Evolutionary conservation across 2,888 invertebrate species (phyloP).

Genomic region (Melanostoma scalare): DNA sequence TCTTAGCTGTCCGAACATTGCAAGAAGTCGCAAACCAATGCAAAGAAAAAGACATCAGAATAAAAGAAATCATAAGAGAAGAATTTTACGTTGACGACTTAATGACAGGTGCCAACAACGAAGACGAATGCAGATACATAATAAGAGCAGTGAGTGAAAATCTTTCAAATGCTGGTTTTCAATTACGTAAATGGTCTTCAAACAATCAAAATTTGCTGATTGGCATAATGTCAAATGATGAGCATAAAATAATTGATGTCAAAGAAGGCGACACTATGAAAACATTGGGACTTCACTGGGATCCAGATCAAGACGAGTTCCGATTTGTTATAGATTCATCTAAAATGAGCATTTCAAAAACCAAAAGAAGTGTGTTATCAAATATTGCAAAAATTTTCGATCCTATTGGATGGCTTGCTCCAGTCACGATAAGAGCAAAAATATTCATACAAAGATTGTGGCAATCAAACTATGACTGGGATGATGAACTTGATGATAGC

Average conservation of each 20-base stretch:
- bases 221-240: slow-evolving; percentile 3
- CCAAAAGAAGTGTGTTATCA: slow-evolving; percentile 9
- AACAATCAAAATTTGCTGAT: slow-evolving; percentile 13
- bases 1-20: too few relatives aligned
- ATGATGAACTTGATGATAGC: slow-evolving; percentile 12
- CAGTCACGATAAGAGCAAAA: slow-evolving; percentile 7
- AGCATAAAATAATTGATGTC: slow-evolving; percentile 7
- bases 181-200: slow-evolving; percentile 21
- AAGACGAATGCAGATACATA: not conserved
- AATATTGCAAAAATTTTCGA: slow-evolving; percentile 18
- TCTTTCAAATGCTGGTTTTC: slow-evolving; percentile 14
- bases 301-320: slow-evolving; percentile 13
- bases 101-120: too few relatives aligned
- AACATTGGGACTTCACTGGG: slow-evolving; percentile 17
- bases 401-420: slow-evolving; percentile 9
- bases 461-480: slow-evolving; percentile 17
- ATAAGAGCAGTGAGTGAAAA: slow-evolving; percentile 1
- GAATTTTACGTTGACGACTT: too few relatives aligned
- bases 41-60: too few relatives aligned
- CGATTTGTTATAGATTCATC: slow-evolving; percentile 13
- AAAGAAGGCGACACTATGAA: slow-evolving; percentile 17
- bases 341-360: slow-evolving; percentile 13
- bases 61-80: not conserved
- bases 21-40: too few relatives aligned
- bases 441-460: slow-evolving; percentile 14